These are phyloP conservation scores for Acridotheres tristis DNA, from an alignment of 2,797 vertebrate genomes.

Conservation along the genomic window DNA sequence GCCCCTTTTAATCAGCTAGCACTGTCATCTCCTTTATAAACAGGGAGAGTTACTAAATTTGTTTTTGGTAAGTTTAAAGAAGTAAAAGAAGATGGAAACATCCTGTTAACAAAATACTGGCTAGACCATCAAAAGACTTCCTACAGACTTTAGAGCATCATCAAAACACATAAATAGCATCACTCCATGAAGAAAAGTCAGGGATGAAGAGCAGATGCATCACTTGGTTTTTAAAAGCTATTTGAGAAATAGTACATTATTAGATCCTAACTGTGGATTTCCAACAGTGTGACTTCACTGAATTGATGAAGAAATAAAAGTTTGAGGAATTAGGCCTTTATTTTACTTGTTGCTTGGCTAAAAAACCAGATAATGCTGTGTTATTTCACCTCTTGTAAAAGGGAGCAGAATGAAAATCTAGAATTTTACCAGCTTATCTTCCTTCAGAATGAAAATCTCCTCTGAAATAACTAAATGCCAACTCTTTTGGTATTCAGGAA, in stretches of 20 bases:
- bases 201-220: neutral
- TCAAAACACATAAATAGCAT: neutral
- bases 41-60: constrained; percentile 12
- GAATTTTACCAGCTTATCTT: neutral
- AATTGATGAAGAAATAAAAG: neutral
- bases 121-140: neutral
- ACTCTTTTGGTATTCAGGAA: neutral
- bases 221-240: neutral
- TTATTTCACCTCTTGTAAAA: neutral
- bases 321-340: neutral
- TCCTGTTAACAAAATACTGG: neutral
- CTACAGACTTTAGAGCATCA: neutral
- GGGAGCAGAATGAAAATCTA: neutral
- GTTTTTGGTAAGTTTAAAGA: neutral
- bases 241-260: neutral
- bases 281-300: neutral
- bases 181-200: neutral
- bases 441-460: neutral
- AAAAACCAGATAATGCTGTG: neutral
- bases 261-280: neutral
- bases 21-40: constrained; percentile 12
- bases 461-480: neutral
- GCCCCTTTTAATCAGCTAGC: constrained; percentile 27
- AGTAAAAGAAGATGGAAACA: neutral
- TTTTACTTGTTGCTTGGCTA: neutral